phyloP scores from a whole-genome alignment of 2,888 invertebrate species.

The Xestia sexstrigata region DNA sequence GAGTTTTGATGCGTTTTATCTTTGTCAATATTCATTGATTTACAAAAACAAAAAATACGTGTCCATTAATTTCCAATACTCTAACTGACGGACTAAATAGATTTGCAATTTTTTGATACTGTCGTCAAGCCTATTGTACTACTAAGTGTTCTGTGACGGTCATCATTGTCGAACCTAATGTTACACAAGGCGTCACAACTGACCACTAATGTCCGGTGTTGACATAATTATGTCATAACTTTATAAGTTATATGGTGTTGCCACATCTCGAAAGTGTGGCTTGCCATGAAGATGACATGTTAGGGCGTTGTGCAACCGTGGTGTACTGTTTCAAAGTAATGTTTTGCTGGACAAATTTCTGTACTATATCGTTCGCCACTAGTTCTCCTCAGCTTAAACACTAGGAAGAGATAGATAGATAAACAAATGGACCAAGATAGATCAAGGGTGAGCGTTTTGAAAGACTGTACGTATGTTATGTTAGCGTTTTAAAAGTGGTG shows the following conservation, averaged over 20 bases:
- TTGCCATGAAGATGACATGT: conserved; percentile 42
- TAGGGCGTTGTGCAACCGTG: conserved; percentile 30
- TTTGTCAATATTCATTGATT: too few species aligned
- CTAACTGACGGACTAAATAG: too few species aligned
- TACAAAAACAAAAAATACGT: too few species aligned
- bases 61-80: too few species aligned
- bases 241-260: conserved; percentile 28
- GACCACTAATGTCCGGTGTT: conserved; percentile 34
- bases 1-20: too few species aligned
- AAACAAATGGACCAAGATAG: background rate
- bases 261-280: conserved; percentile 22
- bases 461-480: too few species aligned
- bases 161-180: too few species aligned
- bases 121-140: too few species aligned
- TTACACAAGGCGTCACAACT: conserved; percentile 24
- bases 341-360: background rate
- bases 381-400: background rate
- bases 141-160: too few species aligned
- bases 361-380: background rate
- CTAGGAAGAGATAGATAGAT: background rate
- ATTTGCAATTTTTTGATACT: too few species aligned
- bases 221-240: conserved; percentile 46
- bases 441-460: background rate
- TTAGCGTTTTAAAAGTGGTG: too few species aligned
- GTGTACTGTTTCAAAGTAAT: conserved; percentile 12